phyloP scores from a whole-genome alignment of 2,888 invertebrate species.

The Megastigmus dorsalis region DNA sequence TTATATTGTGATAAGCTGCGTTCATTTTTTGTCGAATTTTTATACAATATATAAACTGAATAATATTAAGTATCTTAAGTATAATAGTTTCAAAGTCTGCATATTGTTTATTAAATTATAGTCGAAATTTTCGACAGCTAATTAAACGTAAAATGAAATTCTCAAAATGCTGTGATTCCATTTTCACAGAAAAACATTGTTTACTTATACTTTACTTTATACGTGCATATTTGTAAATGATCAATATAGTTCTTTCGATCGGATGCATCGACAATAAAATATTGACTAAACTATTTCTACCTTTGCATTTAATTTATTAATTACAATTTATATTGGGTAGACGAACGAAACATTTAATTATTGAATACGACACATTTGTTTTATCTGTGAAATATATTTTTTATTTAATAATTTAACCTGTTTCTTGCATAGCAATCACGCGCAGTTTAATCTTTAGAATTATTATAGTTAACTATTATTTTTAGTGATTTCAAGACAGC shows the following conservation, averaged over 20 bases:
- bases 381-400: constrained; percentile 54
- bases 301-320: constrained; percentile 36
- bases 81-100: constrained; percentile 13
- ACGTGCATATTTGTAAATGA: background rate
- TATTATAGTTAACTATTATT: too few relatives aligned
- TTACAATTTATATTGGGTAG: constrained; percentile 19
- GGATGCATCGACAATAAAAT: background rate
- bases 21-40: constrained; percentile 44
- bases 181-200: background rate
- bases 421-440: constrained; percentile 49
- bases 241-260: background rate
- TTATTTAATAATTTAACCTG: constrained; percentile 53
- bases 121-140: background rate
- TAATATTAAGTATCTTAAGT: constrained; percentile 38
- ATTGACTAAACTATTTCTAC: background rate
- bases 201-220: background rate
- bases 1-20: constrained; percentile 60
- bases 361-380: constrained; percentile 36
- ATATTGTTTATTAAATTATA: background rate
- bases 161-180: constrained; percentile 5
- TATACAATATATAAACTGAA: constrained; percentile 20
- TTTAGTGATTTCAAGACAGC: too few relatives aligned
- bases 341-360: too few relatives aligned
- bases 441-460: constrained; percentile 11
- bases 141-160: background rate